phyloP scores from a whole-genome alignment of 2,888 invertebrate genomes.

The Lithodes maja region DNA sequence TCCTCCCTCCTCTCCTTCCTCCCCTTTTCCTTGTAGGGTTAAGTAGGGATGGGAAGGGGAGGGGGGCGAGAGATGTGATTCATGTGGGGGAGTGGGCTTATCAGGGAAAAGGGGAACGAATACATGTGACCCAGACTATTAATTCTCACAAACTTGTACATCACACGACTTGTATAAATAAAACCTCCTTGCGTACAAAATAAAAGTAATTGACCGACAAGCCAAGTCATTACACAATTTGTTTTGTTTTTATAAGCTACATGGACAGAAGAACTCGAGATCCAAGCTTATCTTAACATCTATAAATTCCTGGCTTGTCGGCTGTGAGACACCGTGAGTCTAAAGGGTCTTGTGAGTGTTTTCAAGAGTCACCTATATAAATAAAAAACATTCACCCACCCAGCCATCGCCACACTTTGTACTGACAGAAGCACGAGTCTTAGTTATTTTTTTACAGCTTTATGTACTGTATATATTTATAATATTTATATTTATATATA shows the following conservation, averaged over 20 bases:
- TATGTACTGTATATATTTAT: conserved; percentile 16
- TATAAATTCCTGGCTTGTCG: not conserved
- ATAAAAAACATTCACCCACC: not conserved
- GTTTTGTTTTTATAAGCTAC: conserved; percentile 16
- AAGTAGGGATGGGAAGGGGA: conserved; percentile 21
- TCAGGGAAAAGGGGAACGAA: too few relatives aligned
- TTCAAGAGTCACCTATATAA: conserved; percentile 1
- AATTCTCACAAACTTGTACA: conserved; percentile 8
- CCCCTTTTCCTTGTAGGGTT: conserved; percentile 9
- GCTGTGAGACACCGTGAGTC: not conserved
- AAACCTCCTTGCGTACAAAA: conserved; percentile 2
- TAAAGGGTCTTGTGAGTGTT: not conserved
- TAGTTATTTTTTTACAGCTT: conserved; percentile 12
- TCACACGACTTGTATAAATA: conserved; percentile 3
- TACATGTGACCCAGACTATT: not conserved
- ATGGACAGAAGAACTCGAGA: conserved; percentile 17
- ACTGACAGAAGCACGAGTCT: conserved; percentile 57
- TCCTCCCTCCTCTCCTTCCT: conserved; percentile 33
- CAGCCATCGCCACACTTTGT: conserved; percentile 66
- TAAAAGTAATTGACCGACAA: not conserved
- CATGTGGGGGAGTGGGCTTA: not conserved
- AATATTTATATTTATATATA: conserved; percentile 26
- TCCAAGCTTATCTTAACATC: conserved; percentile 14
- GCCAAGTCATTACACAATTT: not conserved
- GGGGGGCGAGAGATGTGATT: conserved; percentile 16